These are phyloP conservation scores for Lanistes nyassanus DNA, from an alignment of 1,140 invertebrate genomes.

Conservation along the genomic window DNA sequence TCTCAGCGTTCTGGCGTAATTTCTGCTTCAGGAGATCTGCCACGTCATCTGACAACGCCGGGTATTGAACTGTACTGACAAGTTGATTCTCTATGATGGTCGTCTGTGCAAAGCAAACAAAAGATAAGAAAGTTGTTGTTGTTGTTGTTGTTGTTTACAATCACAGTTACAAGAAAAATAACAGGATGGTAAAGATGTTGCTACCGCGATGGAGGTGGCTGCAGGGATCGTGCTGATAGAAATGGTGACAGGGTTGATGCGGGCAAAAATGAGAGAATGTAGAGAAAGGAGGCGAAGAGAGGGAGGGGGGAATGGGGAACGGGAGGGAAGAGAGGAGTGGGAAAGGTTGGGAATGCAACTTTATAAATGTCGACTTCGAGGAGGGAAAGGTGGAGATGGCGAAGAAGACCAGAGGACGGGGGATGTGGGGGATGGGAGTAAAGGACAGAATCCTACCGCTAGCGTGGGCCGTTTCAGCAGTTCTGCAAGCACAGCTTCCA, in stretches of 20 bases:
- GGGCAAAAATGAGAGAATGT: background rate
- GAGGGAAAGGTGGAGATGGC: too few relatives aligned
- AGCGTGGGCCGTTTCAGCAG: constrained; percentile 45
- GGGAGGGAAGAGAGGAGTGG: too few relatives aligned
- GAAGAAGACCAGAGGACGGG: too few relatives aligned
- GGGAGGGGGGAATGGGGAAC: too few relatives aligned
- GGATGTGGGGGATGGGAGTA: too few relatives aligned
- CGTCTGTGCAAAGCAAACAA: constrained; percentile 3
- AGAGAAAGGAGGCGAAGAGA: background rate
- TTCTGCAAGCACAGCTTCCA: constrained; percentile 41
- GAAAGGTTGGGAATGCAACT: too few relatives aligned
- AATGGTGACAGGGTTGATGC: background rate
- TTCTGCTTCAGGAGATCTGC: constrained; percentile 44
- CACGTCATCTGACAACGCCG: constrained; percentile 51
- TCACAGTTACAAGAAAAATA: background rate
- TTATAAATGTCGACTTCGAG: too few relatives aligned
- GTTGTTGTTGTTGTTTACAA: background rate
- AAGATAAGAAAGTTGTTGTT: background rate
- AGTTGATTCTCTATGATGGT: constrained; percentile 10
- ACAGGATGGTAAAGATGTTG: background rate
- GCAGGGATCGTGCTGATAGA: background rate
- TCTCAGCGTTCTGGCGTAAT: constrained; percentile 46
- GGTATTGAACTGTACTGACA: constrained; percentile 14
- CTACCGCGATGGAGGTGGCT: background rate
- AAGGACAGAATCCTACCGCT: constrained; percentile 40